Evolutionary conservation across 2,113 vertebrate species (phyloP), one percentile per base, ranked within the genome.

Genomic region (Cololabis saira): DNA sequence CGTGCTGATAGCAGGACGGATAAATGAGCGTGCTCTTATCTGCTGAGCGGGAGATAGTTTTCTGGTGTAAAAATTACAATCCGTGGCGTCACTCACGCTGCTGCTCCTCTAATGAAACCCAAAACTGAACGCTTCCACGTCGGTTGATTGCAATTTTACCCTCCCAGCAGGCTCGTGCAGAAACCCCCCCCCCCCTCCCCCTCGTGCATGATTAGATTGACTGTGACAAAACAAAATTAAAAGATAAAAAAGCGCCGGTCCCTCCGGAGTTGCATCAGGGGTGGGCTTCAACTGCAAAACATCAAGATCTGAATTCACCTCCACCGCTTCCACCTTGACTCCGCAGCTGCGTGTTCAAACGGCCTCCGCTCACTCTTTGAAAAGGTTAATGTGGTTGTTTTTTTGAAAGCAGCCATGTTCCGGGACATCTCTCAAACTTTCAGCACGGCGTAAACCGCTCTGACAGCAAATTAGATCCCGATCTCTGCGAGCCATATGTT

Each of bases 311-410:
- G 53, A 73, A 72, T 59, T 60, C 71, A 49, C 60, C 65, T 67
- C 63, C 47, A 16, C 56, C n/a, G 30, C 43, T 30, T 40, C 41
- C 27, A 17, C 64, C 67, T 40, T 13, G 15, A 53, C 59, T 22
- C 61, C 72, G 37, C 71, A 84, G 79, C 65, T 71, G 72, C 41
- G 64, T 68, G 30, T 80, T 60, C 41, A 12, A 4, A 13, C 67
- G 0, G 22, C 10, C 21, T 57, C 62, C 37, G 48, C 43, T 45
- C 48, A n/a, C 66, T 61, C 40, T 40, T 45, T 5, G 8, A 74
- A 83, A 83, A 83, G 71, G 80, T 83, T 74, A 67, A 81, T 77
- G 73, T 75, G 70, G n/a, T n/a, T n/a, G n/a, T n/a, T 80, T 83
- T 78, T 64, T 44, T 22, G 1, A 48, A 51, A 68, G 51, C 49